Base-by-base conservation (phyloP, 2,113 vertebrate genomes). In the Ramphastos sulfuratus region DNA sequence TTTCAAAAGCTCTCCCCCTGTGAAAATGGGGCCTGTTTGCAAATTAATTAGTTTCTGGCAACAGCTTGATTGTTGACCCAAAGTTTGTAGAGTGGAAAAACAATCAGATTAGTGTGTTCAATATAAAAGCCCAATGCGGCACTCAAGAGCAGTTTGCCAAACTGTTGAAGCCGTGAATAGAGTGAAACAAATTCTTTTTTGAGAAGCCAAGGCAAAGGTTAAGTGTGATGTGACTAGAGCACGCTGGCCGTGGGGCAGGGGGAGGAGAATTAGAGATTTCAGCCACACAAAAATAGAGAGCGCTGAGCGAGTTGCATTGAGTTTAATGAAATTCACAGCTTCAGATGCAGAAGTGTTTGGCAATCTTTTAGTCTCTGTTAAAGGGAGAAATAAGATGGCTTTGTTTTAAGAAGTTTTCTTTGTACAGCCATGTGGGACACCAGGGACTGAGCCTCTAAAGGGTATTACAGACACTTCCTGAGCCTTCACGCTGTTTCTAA, bases 31-130 rank as follows among this genome's bases (percentile, higher is more conserved):
- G 89, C 92, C 98, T 97, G 97, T 98, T 98, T 98, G 98, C 97
- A 98, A 97, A 98, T 98, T 98, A 98, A 98, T 98, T 98, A 98
- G 98, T 98, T 98, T 98, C 97, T 98, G 97, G 97, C 96, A 88
- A 96, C 96, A 97, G 97, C 97, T 97, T 98, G 98, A 98, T 98
- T 98, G 98, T 98, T 98, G 97, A 98, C 98, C 98, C 95, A 97
- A 97, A 98, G 97, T 97, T 97, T 97, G 96, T 97, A 98, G 97
- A 98, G 97, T 98, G 96, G 97, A 98, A 98, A 98, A 98, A 98
- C 98, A 98, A 98, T 98, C 96, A 96, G 98, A 98, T 98, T 98
- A 98, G 98, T 97, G 96, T 98, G 97, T 97, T 97, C 96, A 80
- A 77, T 96, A 98, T 97, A 98, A 98, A 98, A 95, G 95, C 96